phyloP scores from a whole-genome alignment of 2,797 vertebrate species.

The Corythornis leucogaster region DNA sequence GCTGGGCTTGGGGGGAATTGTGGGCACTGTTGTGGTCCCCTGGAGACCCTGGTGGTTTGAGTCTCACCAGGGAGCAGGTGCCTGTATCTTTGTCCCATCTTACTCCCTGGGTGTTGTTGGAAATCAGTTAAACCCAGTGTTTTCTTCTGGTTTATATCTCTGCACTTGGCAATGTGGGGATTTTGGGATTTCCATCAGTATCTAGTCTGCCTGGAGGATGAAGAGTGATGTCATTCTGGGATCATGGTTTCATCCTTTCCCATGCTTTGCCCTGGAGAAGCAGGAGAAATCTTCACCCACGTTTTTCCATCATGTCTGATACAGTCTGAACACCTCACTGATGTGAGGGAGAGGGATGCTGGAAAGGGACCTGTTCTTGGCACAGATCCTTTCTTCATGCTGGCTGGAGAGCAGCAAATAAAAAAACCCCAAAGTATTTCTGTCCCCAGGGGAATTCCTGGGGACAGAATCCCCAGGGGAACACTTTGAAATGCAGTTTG shows the following conservation, averaged over 20 bases:
- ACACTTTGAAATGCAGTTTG: neutral
- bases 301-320: accelerated
- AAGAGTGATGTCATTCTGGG: neutral
- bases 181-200: neutral
- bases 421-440: neutral
- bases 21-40: accelerated
- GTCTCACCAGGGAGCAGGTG: neutral
- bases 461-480: too few relatives aligned
- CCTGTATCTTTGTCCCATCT: neutral
- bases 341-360: neutral
- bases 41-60: neutral
- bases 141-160: neutral
- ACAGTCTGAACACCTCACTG: neutral
- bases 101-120: neutral
- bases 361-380: neutral
- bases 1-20: neutral
- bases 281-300: neutral
- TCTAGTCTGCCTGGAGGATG: neutral
- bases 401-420: neutral
- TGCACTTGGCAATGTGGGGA: too few relatives aligned
- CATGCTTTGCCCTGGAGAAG: neutral
- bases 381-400: neutral
- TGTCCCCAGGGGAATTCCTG: neutral
- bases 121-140: neutral
- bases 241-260: neutral